Evolutionary conservation across 2,888 invertebrate species (phyloP).

Genomic region (Patella ulyssiponensis): DNA sequence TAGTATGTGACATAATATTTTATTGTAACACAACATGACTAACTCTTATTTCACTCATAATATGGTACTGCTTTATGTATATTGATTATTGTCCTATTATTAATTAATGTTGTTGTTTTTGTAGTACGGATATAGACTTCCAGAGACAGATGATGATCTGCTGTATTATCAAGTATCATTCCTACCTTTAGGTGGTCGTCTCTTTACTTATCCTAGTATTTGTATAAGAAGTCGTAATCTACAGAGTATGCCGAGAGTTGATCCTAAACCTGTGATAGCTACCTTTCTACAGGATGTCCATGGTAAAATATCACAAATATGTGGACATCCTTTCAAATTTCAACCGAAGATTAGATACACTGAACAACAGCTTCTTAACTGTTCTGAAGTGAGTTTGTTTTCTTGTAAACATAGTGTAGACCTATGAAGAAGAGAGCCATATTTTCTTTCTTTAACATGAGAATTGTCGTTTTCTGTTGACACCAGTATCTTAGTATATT

Average conservation of each 20-base stretch:
- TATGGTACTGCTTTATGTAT: conserved; percentile 1
- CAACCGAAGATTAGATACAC: conserved; percentile 53
- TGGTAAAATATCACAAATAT: conserved; percentile 56
- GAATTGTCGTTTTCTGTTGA: too few species aligned
- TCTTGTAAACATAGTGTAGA: too few species aligned
- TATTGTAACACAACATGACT: background rate
- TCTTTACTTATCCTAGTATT: conserved; percentile 68
- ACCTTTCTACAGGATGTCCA: conserved; percentile 61
- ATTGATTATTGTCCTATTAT: background rate
- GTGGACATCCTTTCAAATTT: conserved; percentile 57
- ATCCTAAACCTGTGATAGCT: conserved; percentile 58
- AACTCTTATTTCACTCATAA: background rate
- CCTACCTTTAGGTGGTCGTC: conserved; percentile 57
- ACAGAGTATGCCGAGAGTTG: conserved; percentile 52
- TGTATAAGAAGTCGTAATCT: conserved; percentile 58
- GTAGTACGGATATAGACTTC: conserved; percentile 69
- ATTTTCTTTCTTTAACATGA: too few species aligned
- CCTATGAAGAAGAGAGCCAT: too few species aligned
- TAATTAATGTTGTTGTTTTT: conserved; percentile 25
- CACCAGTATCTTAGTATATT: too few species aligned
- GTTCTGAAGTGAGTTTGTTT: conserved; percentile 26
- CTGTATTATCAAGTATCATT: conserved; percentile 66
- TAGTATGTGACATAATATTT: background rate
- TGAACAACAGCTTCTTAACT: conserved; percentile 28
- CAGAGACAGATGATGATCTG: conserved; percentile 64